Percentiles rank a stretch among this genome's conserved stretches.
phyloP scores from a whole-genome alignment of 1,140 invertebrate genomes.

The Drosophila nasuta region DNA sequence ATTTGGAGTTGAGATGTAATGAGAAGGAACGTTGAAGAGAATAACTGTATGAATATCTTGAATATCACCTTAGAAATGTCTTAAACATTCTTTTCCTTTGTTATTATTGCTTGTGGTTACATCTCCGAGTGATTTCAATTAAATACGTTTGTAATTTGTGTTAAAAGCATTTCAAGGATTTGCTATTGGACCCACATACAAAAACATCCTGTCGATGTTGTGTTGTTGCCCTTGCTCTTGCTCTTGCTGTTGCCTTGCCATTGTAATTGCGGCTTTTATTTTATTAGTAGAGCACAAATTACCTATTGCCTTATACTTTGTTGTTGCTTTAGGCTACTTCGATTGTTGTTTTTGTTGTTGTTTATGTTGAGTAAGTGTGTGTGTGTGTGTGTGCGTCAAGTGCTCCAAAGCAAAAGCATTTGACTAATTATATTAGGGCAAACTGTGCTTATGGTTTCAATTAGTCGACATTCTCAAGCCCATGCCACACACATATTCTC shows the following conservation, averaged over 20 bases:
- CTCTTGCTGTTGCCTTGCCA: slow-evolving; percentile 10
- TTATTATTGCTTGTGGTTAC: background rate
- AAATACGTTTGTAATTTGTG: slow-evolving; percentile 46
- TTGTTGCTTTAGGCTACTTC: background rate
- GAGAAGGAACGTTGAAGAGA: background rate
- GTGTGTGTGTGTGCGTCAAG: slow-evolving; percentile 21
- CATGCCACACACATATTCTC: background rate
- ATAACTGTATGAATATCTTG: background rate
- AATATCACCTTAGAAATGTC: background rate
- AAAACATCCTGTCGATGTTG: no score
- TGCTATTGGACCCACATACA: slow-evolving; percentile 31
- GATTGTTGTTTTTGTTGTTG: background rate
- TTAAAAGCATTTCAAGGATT: slow-evolving; percentile 71
- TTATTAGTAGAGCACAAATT: slow-evolving; percentile 11
- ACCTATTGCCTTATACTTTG: background rate
- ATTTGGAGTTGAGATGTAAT: background rate
- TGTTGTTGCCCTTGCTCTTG: no score
- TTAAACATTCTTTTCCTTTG: background rate
- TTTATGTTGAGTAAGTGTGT: background rate
- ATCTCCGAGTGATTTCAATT: background rate
- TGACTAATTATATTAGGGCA: slow-evolving; percentile 65
- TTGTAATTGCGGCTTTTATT: slow-evolving; percentile 5
- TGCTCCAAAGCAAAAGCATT: slow-evolving; percentile 31
- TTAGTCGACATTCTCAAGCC: slow-evolving; percentile 35
- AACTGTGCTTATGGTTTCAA: slow-evolving; percentile 55